Conservation (phyloP, 2,888 invertebrate species). For the Dynastes grantii region DNA sequence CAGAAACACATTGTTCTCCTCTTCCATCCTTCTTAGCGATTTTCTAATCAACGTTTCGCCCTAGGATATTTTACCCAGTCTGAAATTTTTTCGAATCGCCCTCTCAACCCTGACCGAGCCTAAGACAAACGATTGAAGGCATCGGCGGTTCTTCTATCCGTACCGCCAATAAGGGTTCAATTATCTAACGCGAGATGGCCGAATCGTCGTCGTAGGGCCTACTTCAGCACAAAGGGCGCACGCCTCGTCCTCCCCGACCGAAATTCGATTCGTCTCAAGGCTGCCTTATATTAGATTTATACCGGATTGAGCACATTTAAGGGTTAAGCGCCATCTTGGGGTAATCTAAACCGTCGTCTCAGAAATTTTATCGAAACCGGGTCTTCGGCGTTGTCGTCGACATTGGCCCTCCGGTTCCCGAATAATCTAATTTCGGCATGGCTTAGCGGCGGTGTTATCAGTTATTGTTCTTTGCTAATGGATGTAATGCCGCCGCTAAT, state of each 20-base stretch:
- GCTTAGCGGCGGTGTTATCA: conserved; percentile 44
- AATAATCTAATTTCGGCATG: conserved; percentile 37
- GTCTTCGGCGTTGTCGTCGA: not conserved
- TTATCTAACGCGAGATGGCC: conserved; percentile 39
- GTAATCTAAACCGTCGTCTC: conserved; percentile 48
- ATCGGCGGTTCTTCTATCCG: conserved; percentile 2
- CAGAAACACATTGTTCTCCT: too few relatives aligned
- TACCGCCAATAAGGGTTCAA: conserved; percentile 24
- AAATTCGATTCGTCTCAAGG: conserved; percentile 45
- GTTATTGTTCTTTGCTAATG: conserved; percentile 43
- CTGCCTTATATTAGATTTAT: conserved; percentile 49
- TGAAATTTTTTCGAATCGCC: not conserved
- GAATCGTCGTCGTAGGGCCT: conserved; percentile 8
- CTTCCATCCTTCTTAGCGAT: too few relatives aligned
- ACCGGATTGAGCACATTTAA: conserved; percentile 41
- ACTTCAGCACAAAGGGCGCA: not conserved
- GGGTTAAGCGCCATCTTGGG: conserved; percentile 46
- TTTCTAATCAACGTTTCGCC: conserved; percentile 1
- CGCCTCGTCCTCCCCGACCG: not conserved
- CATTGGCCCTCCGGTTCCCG: conserved; percentile 6
- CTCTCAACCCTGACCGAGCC: not conserved
- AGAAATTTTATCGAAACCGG: conserved; percentile 45
- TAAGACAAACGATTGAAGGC: not conserved
- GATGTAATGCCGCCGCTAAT: conserved; percentile 31
- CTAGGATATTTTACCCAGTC: not conserved